Conservation (phyloP, 1,140 invertebrate genomes). For the Ladona fulva region DNA sequence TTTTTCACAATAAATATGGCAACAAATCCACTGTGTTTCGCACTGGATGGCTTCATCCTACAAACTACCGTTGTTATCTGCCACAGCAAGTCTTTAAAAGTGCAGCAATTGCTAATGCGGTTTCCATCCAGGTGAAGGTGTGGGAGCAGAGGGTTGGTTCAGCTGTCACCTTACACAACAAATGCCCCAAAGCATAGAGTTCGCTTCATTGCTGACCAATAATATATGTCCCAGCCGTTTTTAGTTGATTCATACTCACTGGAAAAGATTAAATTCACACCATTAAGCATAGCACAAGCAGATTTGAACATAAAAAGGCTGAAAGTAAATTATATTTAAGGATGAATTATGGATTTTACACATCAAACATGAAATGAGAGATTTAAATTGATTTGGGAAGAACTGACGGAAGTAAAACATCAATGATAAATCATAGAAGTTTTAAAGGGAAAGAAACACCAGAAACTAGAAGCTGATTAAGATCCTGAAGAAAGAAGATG, state of each 20-base stretch:
- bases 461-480: too few relatives aligned
- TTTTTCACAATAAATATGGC: neutral
- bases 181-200: constrained; percentile 84
- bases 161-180: neutral
- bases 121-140: neutral
- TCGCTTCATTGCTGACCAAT: constrained; percentile 86
- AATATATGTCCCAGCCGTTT: constrained; percentile 85
- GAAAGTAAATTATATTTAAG: too few relatives aligned
- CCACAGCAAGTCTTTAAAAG: neutral
- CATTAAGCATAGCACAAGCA: neutral
- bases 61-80: neutral
- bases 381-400: too few relatives aligned
- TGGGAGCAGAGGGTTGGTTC: neutral
- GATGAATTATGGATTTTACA: too few relatives aligned
- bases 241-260: constrained; percentile 70
- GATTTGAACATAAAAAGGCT: too few relatives aligned
- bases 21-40: neutral
- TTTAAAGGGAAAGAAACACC: too few relatives aligned
- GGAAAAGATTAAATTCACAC: constrained; percentile 26
- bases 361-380: too few relatives aligned
- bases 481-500: too few relatives aligned
- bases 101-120: neutral
- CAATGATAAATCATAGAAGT: too few relatives aligned
- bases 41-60: constrained; percentile 3
- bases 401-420: too few relatives aligned